Evolutionary conservation across 2,797 vertebrate species (phyloP), one percentile per base, ranked within the genome.

Genomic region (Pseudochaenichthys georgianus): DNA sequence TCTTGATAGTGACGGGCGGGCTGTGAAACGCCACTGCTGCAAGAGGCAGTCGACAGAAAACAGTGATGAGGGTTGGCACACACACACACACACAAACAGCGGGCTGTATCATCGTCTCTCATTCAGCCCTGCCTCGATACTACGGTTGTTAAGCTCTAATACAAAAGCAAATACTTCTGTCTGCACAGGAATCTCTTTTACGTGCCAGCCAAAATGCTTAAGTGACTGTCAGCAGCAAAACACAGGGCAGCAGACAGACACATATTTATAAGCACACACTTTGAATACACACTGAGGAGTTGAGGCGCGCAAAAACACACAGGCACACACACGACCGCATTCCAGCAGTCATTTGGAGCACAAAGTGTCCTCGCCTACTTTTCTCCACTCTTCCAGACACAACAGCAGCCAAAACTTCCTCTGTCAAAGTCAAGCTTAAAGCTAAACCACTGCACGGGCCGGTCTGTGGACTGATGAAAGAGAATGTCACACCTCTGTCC

Each of bases 11-110:
- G 80, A 98, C 96, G 15, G 94, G 96, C 75, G 98, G 97, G 70
- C 98, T 99, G 92, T 99, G 98, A 89, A 99, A 98, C 79, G 97
- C 97, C 94, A 99, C 97, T 92, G 96, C 90, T 93, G 64, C 62
- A 55, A 80, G 78, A 89, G 43, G 89, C 51, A 82, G 54, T 16
- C 77, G 54, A 77, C 63, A 77, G 28, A 72, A 58, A 34, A 66
- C 63, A 67, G 64, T 73, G 64, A 50, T 81, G 52, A 85, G 23
- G 53, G 66, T 80, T 75, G 68, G 31, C 46, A 16, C 31, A 48
- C 41, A 45, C 34, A 54, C 51, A 57, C 51, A 57, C 23, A 28
- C 2, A 23, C 23, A 23, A 23, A 55, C 17, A 0, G 17, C 12
- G 0, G 9, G 12, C 63, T 66, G 8, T 69, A 34, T 64, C 52